A percentile compares a stretch with the other conserved stretches of the same genome.
Conservation (phyloP, 2,888 invertebrate species). For the Herminia tarsipennalis region DNA sequence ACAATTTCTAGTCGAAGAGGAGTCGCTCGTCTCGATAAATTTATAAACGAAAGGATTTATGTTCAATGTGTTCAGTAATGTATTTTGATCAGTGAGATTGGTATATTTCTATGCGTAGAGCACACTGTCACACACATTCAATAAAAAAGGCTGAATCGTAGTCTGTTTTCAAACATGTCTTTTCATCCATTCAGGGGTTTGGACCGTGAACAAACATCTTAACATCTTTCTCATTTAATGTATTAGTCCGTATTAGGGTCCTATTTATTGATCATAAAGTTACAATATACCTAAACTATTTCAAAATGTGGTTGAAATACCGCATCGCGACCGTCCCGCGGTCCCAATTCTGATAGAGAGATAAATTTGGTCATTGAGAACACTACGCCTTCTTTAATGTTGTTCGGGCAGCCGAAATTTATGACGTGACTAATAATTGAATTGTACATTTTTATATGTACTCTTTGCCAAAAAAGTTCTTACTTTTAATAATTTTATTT, state of each 20-base stretch:
- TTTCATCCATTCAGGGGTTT: no score
- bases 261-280: neutral
- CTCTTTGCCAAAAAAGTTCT: neutral
- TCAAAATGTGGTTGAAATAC: slow-evolving; percentile 18
- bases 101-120: no score
- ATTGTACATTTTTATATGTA: neutral
- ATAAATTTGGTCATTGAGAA: slow-evolving; percentile 68
- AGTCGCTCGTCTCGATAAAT: slow-evolving; percentile 16
- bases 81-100: no score
- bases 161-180: no score
- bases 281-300: neutral
- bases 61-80: no score
- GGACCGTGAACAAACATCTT: no score
- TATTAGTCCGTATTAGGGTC: no score
- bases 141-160: no score
- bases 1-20: slow-evolving; percentile 21
- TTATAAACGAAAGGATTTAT: slow-evolving; percentile 6
- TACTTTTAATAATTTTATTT: no score
- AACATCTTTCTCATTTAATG: no score
- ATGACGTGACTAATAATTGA: slow-evolving; percentile 50
- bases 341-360: slow-evolving; percentile 35
- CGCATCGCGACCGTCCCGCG: slow-evolving; percentile 16
- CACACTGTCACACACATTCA: no score
- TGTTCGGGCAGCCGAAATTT: slow-evolving; percentile 53
- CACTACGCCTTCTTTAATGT: slow-evolving; percentile 49